These are phyloP conservation scores for Platysteira castanea DNA, from an alignment of 2,113 vertebrate species.

Conservation along the genomic window DNA sequence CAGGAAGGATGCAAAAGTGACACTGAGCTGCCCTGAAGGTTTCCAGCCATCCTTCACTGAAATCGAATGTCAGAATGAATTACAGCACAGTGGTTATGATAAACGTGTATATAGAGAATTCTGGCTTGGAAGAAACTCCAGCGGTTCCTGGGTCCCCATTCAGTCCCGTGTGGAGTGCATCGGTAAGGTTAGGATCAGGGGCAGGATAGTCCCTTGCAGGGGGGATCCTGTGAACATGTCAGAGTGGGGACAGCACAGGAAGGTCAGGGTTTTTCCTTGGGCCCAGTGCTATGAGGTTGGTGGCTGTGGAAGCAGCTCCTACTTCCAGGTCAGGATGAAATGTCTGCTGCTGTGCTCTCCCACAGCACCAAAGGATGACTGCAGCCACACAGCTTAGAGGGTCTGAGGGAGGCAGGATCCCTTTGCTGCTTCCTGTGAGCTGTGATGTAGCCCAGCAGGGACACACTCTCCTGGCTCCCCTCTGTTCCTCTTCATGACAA, in stretches of 20 bases:
- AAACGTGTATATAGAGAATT: no score
- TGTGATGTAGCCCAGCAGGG: background rate
- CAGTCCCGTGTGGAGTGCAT: background rate
- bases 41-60: background rate
- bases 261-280: background rate
- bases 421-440: background rate
- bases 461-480: no score
- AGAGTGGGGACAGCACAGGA: background rate
- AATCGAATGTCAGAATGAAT: background rate
- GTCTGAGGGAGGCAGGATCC: background rate
- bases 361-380: background rate
- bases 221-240: background rate
- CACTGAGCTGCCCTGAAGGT: background rate
- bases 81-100: rapidly evolving
- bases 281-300: background rate
- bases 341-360: background rate
- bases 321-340: background rate
- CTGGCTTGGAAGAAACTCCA: background rate
- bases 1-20: background rate
- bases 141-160: background rate
- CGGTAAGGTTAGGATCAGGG: background rate
- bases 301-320: background rate
- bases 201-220: background rate
- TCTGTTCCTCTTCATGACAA: no score
- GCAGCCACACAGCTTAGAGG: background rate